Conservation (phyloP, 2,797 vertebrate species). For the Allenopithecus nigroviridis region DNA sequence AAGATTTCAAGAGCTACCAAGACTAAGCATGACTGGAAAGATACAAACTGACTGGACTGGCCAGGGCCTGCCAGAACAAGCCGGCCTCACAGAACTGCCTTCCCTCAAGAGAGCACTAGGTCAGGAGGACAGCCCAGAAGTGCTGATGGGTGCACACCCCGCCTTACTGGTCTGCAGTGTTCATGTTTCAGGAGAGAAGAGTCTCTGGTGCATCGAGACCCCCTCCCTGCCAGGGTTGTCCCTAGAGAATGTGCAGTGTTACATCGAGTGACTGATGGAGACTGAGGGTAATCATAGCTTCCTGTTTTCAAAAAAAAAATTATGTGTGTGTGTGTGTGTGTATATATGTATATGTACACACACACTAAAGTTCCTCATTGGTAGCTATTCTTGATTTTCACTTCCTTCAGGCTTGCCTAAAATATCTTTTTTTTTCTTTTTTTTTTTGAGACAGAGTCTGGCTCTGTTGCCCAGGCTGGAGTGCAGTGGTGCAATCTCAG, state of each 20-base stretch:
- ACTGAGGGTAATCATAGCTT: not conserved
- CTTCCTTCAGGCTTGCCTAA: not conserved
- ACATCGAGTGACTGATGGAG: rapidly evolving
- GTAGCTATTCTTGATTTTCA: not conserved
- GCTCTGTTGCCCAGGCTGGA: too few relatives aligned
- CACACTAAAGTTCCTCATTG: not conserved
- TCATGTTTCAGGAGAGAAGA: not conserved
- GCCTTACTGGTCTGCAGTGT: too few relatives aligned
- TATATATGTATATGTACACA: not conserved
- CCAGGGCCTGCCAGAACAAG: not conserved
- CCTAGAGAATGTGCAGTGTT: not conserved
- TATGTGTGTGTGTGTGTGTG: too few relatives aligned
- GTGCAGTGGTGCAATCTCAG: too few relatives aligned
- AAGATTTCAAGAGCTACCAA: not conserved
- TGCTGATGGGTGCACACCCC: rapidly evolving
- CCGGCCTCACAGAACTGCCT: not conserved
- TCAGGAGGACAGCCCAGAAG: not conserved
- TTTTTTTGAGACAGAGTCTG: too few relatives aligned
- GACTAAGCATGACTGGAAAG: not conserved
- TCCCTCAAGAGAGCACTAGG: too few relatives aligned
- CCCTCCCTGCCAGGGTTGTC: too few relatives aligned
- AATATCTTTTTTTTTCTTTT: not conserved
- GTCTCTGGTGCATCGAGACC: not conserved
- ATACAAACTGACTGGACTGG: not conserved
- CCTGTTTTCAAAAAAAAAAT: not conserved